A percentile compares a stretch with the other conserved stretches of the same genome.
Conservation (phyloP, 1,140 invertebrate genomes). For the Coptotermes formosanus region DNA sequence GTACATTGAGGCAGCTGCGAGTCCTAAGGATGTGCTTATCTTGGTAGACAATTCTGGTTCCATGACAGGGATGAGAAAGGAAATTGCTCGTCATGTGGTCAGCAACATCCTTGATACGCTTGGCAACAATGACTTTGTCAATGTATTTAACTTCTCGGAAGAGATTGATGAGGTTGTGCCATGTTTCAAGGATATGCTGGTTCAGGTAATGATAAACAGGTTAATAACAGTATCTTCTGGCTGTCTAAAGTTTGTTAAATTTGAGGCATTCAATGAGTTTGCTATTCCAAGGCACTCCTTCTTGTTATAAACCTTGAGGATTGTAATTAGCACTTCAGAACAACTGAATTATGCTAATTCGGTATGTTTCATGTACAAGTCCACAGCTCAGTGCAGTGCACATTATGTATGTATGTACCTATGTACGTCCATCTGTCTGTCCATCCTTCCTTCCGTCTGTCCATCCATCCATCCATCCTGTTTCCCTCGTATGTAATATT, state of each 20-base stretch:
- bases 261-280: background rate
- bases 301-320: background rate
- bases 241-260: background rate
- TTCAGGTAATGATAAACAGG: slow-evolving; percentile 61
- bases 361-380: too few relatives aligned
- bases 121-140: slow-evolving; percentile 98
- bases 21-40: slow-evolving; percentile 95
- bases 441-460: too few relatives aligned
- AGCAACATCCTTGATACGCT: slow-evolving; percentile 95
- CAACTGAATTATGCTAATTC: too few relatives aligned
- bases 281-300: background rate
- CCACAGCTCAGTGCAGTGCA: too few relatives aligned
- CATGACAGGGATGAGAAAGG: slow-evolving; percentile 83
- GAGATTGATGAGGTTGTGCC: slow-evolving; percentile 72
- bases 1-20: slow-evolving; percentile 96
- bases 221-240: slow-evolving; percentile 24
- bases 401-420: too few relatives aligned
- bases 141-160: slow-evolving; percentile 86
- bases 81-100: slow-evolving; percentile 92
- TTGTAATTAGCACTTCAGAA: too few relatives aligned
- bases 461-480: too few relatives aligned
- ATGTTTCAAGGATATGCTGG: slow-evolving; percentile 85
- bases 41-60: slow-evolving; percentile 94
- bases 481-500: too few relatives aligned
- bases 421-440: too few relatives aligned